Conservation (phyloP, 2,888 invertebrate genomes). For the Lasioglossum malachurum region DNA sequence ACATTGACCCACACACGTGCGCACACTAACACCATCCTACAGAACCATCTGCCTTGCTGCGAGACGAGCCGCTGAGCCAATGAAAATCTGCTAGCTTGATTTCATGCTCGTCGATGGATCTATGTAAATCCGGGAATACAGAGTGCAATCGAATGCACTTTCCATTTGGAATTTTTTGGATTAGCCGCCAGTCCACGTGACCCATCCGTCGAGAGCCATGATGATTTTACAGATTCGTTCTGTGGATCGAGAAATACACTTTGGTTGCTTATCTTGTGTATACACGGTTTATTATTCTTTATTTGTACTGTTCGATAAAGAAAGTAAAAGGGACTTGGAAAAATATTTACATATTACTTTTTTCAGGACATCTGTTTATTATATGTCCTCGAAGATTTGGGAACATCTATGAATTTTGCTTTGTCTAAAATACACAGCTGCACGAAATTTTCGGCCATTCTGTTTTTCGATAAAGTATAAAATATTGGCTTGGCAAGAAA, state of each 20-base stretch:
- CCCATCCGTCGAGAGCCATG: not conserved
- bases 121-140: not conserved
- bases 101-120: conserved; percentile 18
- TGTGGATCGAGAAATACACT: not conserved
- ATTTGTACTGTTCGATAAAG: not conserved
- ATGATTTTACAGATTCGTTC: not conserved
- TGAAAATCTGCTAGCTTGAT: conserved; percentile 14
- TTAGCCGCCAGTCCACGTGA: not conserved
- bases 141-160: not conserved
- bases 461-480: too few relatives aligned
- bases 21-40: not conserved
- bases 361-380: too few relatives aligned
- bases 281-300: not conserved
- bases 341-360: not conserved
- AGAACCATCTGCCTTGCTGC: conserved; percentile 8
- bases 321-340: not conserved
- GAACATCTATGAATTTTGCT: too few relatives aligned
- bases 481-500: too few relatives aligned
- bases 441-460: too few relatives aligned
- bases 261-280: not conserved
- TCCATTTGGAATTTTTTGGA: not conserved
- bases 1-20: conserved; percentile 24
- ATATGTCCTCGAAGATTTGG: not conserved
- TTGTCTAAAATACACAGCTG: too few relatives aligned
- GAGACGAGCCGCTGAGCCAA: conserved; percentile 13